A percentile compares a stretch with the other conserved stretches of the same genome.
These are phyloP conservation scores for Pyrocoelia pectoralis DNA, from an alignment of 2,888 invertebrate species.

Conservation along the genomic window DNA sequence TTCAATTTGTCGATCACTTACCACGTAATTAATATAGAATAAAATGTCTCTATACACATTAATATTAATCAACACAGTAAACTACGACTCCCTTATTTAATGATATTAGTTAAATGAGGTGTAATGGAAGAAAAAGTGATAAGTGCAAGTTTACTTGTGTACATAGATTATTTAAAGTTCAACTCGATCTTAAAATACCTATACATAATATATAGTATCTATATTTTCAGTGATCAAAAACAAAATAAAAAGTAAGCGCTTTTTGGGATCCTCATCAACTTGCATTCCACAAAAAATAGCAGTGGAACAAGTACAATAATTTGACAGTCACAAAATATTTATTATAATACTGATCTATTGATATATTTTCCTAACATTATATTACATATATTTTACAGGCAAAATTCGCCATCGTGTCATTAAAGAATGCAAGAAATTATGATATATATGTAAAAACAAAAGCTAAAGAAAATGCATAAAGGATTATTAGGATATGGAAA, in stretches of 20 bases:
- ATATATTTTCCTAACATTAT: constrained; percentile 38
- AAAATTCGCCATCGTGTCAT: constrained; percentile 32
- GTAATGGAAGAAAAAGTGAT: constrained; percentile 20
- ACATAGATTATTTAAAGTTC: constrained; percentile 12
- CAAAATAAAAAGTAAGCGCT: constrained; percentile 36
- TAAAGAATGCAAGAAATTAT: constrained; percentile 28
- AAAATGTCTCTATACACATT: constrained; percentile 7
- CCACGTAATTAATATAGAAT: constrained; percentile 9
- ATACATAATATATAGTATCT: constrained; percentile 6
- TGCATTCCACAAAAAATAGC: constrained; percentile 24
- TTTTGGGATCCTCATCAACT: constrained; percentile 23
- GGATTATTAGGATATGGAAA: constrained; percentile 45
- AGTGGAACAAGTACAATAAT: constrained; percentile 31
- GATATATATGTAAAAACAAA: constrained; percentile 27
- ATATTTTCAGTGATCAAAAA: constrained; percentile 31
- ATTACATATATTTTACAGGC: constrained; percentile 40
- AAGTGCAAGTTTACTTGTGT: constrained; percentile 26
- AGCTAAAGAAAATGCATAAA: constrained; percentile 31
- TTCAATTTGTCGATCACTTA: constrained; percentile 35
- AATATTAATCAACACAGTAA: constrained; percentile 6
- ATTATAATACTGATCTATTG: constrained; percentile 41
- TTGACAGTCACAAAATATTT: constrained; percentile 38
- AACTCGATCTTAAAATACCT: constrained; percentile 10
- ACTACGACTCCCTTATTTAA: not conserved
- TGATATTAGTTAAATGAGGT: not conserved